phyloP scores from a whole-genome alignment of 2,888 invertebrate genomes.

The Liodrosophila aerea region DNA sequence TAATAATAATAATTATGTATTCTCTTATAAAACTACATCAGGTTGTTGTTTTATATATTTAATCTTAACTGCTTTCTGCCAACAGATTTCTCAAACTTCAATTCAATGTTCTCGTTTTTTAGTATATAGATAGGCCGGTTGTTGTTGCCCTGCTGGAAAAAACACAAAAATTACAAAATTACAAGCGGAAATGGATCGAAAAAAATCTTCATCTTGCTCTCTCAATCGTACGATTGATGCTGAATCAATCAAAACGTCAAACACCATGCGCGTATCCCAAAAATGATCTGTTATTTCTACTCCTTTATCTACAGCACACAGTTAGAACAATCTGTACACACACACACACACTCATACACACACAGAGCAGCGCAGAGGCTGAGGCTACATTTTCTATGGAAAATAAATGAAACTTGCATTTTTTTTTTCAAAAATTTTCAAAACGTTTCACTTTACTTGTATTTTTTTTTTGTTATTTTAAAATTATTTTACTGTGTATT shows the following conservation, averaged over 20 bases:
- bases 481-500: constrained; percentile 56
- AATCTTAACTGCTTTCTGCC: constrained; percentile 53
- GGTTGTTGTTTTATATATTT: constrained; percentile 49
- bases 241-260: constrained; percentile 8
- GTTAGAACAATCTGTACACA: constrained; percentile 27
- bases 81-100: constrained; percentile 36
- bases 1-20: constrained; percentile 36
- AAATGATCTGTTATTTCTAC: not conserved
- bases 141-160: constrained; percentile 41
- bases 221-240: constrained; percentile 1
- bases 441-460: constrained; percentile 55
- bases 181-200: constrained; percentile 47
- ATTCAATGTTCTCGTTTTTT: constrained; percentile 25
- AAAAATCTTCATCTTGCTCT: constrained; percentile 20
- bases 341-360: constrained; percentile 21
- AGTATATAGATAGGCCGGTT: constrained; percentile 14
- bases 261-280: not conserved
- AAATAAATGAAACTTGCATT: constrained; percentile 48
- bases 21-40: constrained; percentile 72
- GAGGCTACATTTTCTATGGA: constrained; percentile 37
- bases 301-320: constrained; percentile 33
- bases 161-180: constrained; percentile 46
- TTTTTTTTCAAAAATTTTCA: constrained; percentile 43
- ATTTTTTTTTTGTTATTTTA: constrained; percentile 48
- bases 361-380: constrained; percentile 19